Conservation (phyloP, 2,888 invertebrate species). For the Meghimatium bilineatum region DNA sequence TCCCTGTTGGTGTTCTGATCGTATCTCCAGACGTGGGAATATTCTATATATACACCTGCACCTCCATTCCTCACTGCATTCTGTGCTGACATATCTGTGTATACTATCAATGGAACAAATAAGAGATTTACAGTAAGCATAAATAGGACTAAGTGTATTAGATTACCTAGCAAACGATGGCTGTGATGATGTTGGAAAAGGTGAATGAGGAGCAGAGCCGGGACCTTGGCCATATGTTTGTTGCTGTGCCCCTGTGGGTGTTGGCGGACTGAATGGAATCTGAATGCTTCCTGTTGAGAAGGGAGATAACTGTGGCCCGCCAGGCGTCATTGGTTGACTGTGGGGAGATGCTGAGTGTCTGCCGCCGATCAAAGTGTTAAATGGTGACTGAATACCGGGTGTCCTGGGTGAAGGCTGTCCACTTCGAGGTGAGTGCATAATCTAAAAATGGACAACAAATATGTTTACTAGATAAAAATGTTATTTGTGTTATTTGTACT, state of each 20-base stretch:
- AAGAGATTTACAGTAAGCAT: too few species aligned
- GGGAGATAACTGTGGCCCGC: conserved; percentile 62
- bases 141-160: background rate
- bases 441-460: background rate
- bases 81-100: too few species aligned
- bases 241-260: conserved; percentile 53
- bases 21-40: too few species aligned
- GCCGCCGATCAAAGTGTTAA: conserved; percentile 56
- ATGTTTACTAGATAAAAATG: too few species aligned
- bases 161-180: conserved; percentile 40
- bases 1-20: too few species aligned
- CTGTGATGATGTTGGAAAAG: conserved; percentile 56
- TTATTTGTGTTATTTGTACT: too few species aligned
- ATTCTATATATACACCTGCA: too few species aligned
- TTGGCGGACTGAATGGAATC: conserved; percentile 65
- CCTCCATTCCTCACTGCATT: too few species aligned
- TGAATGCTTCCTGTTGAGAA: conserved; percentile 64
- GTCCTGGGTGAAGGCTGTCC: conserved; percentile 70
- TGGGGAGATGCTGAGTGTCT: conserved; percentile 55
- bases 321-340: conserved; percentile 57
- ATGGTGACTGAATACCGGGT: conserved; percentile 67
- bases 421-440: conserved; percentile 64
- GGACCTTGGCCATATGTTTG: conserved; percentile 55
- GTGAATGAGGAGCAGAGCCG: conserved; percentile 65
- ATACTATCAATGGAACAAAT: too few species aligned